Conservation (phyloP, 2,888 invertebrate species). For the Geotrupes spiniger region DNA sequence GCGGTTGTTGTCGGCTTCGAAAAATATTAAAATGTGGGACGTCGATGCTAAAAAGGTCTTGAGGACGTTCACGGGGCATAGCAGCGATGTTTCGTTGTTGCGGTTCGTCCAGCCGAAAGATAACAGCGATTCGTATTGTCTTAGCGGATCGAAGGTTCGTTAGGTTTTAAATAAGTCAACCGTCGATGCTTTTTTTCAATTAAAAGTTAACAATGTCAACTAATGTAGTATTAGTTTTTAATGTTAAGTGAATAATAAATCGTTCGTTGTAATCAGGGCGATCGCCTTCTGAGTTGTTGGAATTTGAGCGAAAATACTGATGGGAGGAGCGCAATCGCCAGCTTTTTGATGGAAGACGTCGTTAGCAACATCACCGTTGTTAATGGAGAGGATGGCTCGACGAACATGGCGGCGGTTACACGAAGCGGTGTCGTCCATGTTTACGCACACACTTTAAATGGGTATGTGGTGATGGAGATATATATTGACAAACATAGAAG, state of each 20-base stretch:
- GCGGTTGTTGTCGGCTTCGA: conserved; percentile 46
- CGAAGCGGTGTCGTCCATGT: conserved; percentile 76
- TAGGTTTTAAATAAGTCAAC: neutral
- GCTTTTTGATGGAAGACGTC: conserved; percentile 68
- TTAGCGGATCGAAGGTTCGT: conserved; percentile 51
- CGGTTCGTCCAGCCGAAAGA: conserved; percentile 40
- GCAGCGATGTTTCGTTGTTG: conserved; percentile 56
- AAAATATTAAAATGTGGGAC: conserved; percentile 63
- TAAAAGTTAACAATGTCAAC: no score
- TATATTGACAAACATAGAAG: neutral
- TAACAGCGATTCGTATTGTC: conserved; percentile 45
- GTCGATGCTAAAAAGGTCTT: conserved; percentile 57
- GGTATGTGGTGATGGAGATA: conserved; percentile 52
- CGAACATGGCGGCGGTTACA: conserved; percentile 58
- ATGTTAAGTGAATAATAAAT: neutral
- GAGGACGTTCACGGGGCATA: conserved; percentile 64
- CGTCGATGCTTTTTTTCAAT: no score
- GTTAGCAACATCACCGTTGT: conserved; percentile 56
- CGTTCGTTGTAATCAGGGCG: conserved; percentile 39
- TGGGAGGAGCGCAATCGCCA: conserved; percentile 56
- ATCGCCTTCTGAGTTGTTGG: conserved; percentile 54
- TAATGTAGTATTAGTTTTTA: no score
- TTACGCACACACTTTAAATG: conserved; percentile 75
- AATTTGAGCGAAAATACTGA: conserved; percentile 48
- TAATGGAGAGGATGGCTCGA: conserved; percentile 52